Conservation (phyloP, 2,888 invertebrate species). For the Plagodis dolabraria region DNA sequence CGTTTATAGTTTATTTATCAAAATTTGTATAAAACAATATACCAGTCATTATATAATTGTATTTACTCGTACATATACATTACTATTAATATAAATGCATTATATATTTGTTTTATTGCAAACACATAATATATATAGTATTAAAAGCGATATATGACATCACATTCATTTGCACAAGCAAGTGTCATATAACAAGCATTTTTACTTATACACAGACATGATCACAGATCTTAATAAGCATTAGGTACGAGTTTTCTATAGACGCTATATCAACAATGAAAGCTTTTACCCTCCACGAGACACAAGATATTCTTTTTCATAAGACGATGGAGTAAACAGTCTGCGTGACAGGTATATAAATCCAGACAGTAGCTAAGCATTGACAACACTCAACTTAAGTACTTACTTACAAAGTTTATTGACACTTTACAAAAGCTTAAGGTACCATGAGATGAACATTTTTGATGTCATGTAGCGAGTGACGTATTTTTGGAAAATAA, state of each 20-base stretch:
- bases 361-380: conserved; percentile 9
- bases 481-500: background rate
- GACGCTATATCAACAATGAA: conserved; percentile 40
- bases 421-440: background rate
- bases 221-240: conserved; percentile 43
- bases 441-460: background rate
- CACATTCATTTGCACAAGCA: background rate
- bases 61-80: too few relatives aligned
- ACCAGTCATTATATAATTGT: too few relatives aligned
- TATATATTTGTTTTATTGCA: too few relatives aligned
- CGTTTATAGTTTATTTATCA: too few relatives aligned
- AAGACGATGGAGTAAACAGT: conserved; percentile 31
- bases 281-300: conserved; percentile 37
- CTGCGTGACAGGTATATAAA: conserved; percentile 10
- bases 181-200: conserved; percentile 15
- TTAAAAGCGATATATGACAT: conserved; percentile 2
- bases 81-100: too few relatives aligned
- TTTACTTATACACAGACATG: conserved; percentile 36
- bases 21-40: too few relatives aligned
- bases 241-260: conserved; percentile 22
- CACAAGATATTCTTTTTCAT: conserved; percentile 37
- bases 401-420: background rate
- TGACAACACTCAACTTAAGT: background rate
- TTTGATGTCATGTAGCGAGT: background rate
- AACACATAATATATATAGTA: too few relatives aligned